Evolutionary conservation across 2,797 vertebrate genomes (phyloP).

Genomic region (Coccyzus lansbergi): DNA sequence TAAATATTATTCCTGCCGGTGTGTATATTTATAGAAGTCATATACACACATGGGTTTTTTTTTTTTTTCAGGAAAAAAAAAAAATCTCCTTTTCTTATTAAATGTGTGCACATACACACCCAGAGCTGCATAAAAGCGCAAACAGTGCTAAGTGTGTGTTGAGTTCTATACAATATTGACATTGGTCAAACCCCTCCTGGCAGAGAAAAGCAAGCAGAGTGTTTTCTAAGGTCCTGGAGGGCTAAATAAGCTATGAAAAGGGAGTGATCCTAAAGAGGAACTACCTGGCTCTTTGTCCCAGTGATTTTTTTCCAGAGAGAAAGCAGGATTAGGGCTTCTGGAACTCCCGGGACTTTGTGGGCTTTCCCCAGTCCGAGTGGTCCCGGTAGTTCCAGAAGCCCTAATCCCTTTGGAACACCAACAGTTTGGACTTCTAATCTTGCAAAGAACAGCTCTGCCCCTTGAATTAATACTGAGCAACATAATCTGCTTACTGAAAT

Average conservation of each 20-base stretch:
- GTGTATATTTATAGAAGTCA: neutral
- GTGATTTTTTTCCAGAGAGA: neutral
- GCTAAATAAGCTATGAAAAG: neutral
- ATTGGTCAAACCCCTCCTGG: conserved; percentile 5
- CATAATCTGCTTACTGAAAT: neutral
- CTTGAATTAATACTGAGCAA: neutral
- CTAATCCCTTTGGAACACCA: rapidly evolving
- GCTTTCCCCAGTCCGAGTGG: neutral
- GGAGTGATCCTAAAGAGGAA: neutral
- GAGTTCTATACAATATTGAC: conserved; percentile 12
- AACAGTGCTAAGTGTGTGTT: neutral
- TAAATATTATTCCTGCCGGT: conserved; percentile 9
- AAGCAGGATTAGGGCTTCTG: too few relatives aligned
- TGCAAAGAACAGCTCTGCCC: neutral
- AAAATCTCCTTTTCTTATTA: neutral
- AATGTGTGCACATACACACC: neutral
- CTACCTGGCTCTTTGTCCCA: neutral
- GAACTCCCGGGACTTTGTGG: too few relatives aligned
- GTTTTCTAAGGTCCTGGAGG: neutral
- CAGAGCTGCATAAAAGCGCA: neutral
- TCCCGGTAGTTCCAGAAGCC: neutral
- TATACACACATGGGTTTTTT: too few relatives aligned
- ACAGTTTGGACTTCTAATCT: neutral
- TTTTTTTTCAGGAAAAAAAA: too few relatives aligned
- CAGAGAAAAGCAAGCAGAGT: neutral